Percentiles rank a stretch among this genome's conserved stretches.
Evolutionary conservation across 2,113 vertebrate species (phyloP).

Genomic region (Columba livia): DNA sequence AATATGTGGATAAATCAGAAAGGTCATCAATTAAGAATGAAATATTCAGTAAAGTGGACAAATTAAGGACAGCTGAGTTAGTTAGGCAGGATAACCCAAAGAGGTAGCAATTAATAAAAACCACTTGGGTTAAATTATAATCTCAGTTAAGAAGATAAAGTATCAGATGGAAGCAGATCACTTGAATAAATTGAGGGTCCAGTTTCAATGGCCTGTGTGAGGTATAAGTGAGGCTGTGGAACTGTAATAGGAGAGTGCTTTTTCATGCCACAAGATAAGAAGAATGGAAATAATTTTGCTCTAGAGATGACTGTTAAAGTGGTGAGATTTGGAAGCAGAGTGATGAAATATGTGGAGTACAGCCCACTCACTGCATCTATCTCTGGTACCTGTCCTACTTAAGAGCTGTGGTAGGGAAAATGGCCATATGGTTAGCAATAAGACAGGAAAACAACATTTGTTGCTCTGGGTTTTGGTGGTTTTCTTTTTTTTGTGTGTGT

Average conservation of each 20-base stretch:
- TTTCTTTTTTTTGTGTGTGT: no score
- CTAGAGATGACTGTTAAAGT: not conserved
- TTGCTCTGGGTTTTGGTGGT: not conserved
- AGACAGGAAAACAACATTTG: conserved; percentile 59
- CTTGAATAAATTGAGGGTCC: not conserved
- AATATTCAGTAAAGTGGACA: not conserved
- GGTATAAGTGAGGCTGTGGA: not conserved
- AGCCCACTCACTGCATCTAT: conserved; percentile 57
- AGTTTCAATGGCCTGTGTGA: not conserved
- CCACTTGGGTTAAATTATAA: not conserved
- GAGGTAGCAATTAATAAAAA: conserved; percentile 17
- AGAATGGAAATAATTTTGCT: not conserved
- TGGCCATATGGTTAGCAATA: conserved; percentile 58
- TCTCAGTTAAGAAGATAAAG: not conserved
- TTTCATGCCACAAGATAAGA: not conserved
- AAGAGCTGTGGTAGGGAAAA: conserved; percentile 41
- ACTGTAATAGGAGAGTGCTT: not conserved
- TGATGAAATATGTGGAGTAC: conserved; percentile 54
- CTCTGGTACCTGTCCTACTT: conserved; percentile 70
- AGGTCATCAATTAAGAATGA: not conserved
- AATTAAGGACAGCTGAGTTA: not conserved
- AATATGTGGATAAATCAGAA: not conserved
- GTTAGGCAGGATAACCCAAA: not conserved
- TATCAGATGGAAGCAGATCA: not conserved
- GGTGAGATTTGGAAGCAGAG: conserved; percentile 31